Conservation (phyloP, 1,140 invertebrate species). For the Drosophila micromelanica region DNA sequence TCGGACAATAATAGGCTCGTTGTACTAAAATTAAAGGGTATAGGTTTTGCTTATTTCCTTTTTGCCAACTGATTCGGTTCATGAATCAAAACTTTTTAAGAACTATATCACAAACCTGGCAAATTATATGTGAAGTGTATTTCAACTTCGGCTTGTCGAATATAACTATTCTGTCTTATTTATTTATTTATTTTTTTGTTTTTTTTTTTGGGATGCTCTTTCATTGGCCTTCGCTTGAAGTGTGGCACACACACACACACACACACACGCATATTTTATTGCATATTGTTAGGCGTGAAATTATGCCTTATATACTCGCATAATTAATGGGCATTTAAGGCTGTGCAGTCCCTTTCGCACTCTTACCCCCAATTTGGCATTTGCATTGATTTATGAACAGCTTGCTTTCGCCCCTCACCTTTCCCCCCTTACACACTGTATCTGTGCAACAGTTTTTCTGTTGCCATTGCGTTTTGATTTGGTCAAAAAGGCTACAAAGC, state of each 20-base stretch:
- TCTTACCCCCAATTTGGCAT: constrained; percentile 5
- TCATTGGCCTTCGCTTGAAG: constrained; percentile 32
- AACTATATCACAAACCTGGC: too few species aligned
- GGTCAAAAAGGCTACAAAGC: constrained; percentile 21
- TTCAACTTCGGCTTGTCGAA: too few species aligned
- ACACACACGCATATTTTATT: constrained; percentile 58
- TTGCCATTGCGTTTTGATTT: constrained; percentile 16
- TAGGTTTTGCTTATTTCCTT: too few species aligned
- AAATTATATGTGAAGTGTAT: too few species aligned
- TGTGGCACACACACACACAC: constrained; percentile 8
- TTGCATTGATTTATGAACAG: constrained; percentile 50
- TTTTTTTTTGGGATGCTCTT: constrained; percentile 11
- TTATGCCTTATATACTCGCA: constrained; percentile 58
- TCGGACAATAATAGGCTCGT: too few species aligned
- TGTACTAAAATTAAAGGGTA: too few species aligned
- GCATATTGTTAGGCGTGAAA: constrained; percentile 70
- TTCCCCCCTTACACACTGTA: too few species aligned
- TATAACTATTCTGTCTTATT: background rate
- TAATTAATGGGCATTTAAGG: constrained; percentile 63
- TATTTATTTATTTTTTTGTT: background rate
- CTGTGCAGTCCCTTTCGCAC: too few species aligned
- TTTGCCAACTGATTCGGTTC: too few species aligned
- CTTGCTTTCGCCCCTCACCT: background rate
- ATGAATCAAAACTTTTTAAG: too few species aligned
- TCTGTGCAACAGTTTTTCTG: too few species aligned